phyloP scores from a whole-genome alignment of 1,140 invertebrate species.

The Drosophila sp. region DNA sequence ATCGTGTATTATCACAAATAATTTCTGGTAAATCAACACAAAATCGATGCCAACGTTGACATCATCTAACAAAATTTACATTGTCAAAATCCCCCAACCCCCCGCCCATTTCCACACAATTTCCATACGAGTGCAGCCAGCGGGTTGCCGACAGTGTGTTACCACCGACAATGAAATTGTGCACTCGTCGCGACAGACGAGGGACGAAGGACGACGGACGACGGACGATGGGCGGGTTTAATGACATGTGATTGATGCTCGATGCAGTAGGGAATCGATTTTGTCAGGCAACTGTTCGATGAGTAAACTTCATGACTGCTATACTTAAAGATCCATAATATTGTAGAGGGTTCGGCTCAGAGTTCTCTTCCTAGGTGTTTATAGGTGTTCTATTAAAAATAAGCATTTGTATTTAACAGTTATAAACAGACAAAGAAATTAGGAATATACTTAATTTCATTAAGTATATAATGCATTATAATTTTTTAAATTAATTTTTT shows the following conservation, averaged over 20 bases:
- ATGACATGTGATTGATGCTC: slow-evolving; percentile 45
- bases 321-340: background rate
- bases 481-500: too few species aligned
- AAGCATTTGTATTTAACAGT: too few species aligned
- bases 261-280: slow-evolving; percentile 16
- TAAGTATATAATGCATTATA: too few species aligned
- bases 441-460: too few species aligned
- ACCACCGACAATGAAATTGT: slow-evolving; percentile 46
- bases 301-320: background rate
- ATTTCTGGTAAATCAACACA: slow-evolving; percentile 74
- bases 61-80: slow-evolving; percentile 53
- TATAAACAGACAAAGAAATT: too few species aligned
- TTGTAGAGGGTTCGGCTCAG: too few species aligned
- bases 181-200: slow-evolving; percentile 28
- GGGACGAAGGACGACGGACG: too few species aligned
- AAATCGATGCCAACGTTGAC: slow-evolving; percentile 68
- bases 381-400: too few species aligned
- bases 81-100: slow-evolving; percentile 4
- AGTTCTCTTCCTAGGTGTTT: too few species aligned
- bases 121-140: slow-evolving; percentile 44
- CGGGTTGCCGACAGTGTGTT: slow-evolving; percentile 39
- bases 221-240: slow-evolving; percentile 53
- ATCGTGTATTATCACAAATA: slow-evolving; percentile 79
- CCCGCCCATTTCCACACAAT: slow-evolving; percentile 1
- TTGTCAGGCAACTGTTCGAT: background rate